These are phyloP conservation scores for Neoseiulus cucumeris DNA, from an alignment of 1,140 invertebrate species.

Conservation along the genomic window DNA sequence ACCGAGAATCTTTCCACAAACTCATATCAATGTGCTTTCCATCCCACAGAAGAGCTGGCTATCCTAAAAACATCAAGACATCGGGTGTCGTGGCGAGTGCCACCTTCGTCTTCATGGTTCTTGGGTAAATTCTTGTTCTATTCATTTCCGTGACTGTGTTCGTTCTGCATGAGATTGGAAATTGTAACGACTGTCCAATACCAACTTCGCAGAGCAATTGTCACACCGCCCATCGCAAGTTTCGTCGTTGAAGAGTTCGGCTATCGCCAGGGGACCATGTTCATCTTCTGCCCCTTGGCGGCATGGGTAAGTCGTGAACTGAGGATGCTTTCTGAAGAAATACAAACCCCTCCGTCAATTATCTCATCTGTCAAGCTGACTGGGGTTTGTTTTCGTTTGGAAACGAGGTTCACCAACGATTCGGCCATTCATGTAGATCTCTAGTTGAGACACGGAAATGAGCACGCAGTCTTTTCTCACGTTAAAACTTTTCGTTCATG, in stretches of 20 bases:
- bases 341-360: too few species aligned
- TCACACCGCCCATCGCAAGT: neutral
- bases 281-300: neutral
- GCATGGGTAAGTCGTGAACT: neutral
- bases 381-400: too few species aligned
- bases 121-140: neutral
- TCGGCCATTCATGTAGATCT: too few species aligned
- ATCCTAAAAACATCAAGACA: neutral
- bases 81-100: neutral
- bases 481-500: neutral
- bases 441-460: too few species aligned
- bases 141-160: too few species aligned
- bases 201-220: neutral
- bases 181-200: too few species aligned
- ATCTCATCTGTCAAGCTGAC: too few species aligned
- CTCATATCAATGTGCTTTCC: neutral
- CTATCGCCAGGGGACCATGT: neutral
- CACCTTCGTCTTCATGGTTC: neutral
- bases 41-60: neutral
- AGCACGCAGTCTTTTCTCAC: too few species aligned
- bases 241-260: neutral
- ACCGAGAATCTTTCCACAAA: neutral
- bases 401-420: too few species aligned
- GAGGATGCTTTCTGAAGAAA: too few species aligned
- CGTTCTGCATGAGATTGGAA: too few species aligned